Evolutionary conservation across 1,140 invertebrate genomes (phyloP), one percentile per base, ranked within the genome.

Genomic region (Nasonia vitripennis): DNA sequence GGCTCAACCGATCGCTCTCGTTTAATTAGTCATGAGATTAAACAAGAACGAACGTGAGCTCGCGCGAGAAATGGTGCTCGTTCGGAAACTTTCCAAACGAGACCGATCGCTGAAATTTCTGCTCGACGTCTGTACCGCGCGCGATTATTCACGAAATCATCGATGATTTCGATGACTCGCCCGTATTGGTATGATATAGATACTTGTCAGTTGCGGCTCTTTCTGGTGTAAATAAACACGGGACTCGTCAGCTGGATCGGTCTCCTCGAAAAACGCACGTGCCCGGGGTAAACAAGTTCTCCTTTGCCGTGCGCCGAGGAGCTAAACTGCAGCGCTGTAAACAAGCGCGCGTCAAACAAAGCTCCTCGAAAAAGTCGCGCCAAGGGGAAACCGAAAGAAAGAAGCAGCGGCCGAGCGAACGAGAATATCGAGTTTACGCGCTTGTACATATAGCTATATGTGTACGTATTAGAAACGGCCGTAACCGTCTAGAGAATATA

Each of bases 1-100:
- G 55, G 77, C 77, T 78, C 31, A 34, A 27, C 23, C 37, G 82
- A 48, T 83, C 55, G 34, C 3, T 70, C 34, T 37, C 34, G 34
- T 71, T 78, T 37, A 68, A 68, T 45, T 84, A 78, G 75, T 68
- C 62, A 51, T 14, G 12, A 2, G 82, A 84, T 84, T 84, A 84
- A 84, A 67, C 23, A 14, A 78, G 51, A 78, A 71, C 37, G 34
- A 78, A 77, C n/a, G 81, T 83, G 20, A 67, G 51, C 48, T 62
- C 31, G 27, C 5, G 1, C 37, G 11, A 17, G 5, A 80, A 80
- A 45, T 48, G 10, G 27, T 37, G 34, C 7, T 62, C 31, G 31
- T 45, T 75, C 2, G 20, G 48, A 75, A 75, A 75, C 48, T 75
- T 75, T 75, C 73, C 73, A 12, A 75, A n/a, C 0, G 34, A 34